Evolutionary conservation across 2,113 vertebrate species (phyloP).

Genomic region (Seriola dumerili): DNA sequence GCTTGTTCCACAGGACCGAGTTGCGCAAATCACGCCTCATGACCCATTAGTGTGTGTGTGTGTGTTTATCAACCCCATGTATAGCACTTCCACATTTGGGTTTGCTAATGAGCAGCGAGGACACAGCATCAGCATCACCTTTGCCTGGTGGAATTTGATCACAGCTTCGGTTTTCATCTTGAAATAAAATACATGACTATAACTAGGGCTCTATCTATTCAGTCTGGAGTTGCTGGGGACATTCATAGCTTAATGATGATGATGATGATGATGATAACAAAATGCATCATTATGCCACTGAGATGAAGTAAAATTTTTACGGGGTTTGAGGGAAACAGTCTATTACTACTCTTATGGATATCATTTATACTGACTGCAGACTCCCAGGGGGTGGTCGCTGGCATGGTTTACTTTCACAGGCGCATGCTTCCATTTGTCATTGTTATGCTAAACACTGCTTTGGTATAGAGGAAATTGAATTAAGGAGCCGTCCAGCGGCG

Average conservation of each 20-base stretch:
- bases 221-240: neutral
- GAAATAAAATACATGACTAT: neutral
- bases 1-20: constrained; percentile 52
- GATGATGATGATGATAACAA: neutral
- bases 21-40: constrained; percentile 50
- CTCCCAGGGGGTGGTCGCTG: constrained; percentile 59
- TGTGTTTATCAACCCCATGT: constrained; percentile 51
- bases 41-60: constrained; percentile 61
- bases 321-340: constrained; percentile 4
- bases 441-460: constrained; percentile 80
- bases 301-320: neutral
- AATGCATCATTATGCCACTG: neutral
- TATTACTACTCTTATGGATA: constrained; percentile 9
- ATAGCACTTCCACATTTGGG: constrained; percentile 33
- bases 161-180: neutral
- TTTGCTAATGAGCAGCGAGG: constrained; percentile 60
- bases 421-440: constrained; percentile 71
- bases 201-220: neutral
- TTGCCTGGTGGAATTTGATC: neutral
- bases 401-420: constrained; percentile 62
- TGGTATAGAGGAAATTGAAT: constrained; percentile 76
- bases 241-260: neutral
- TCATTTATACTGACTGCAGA: constrained; percentile 43
- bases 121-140: constrained; percentile 25
- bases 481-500: constrained; percentile 61